Base-by-base conservation (phyloP, 2,888 invertebrate species). In the Polia nebulosa region DNA sequence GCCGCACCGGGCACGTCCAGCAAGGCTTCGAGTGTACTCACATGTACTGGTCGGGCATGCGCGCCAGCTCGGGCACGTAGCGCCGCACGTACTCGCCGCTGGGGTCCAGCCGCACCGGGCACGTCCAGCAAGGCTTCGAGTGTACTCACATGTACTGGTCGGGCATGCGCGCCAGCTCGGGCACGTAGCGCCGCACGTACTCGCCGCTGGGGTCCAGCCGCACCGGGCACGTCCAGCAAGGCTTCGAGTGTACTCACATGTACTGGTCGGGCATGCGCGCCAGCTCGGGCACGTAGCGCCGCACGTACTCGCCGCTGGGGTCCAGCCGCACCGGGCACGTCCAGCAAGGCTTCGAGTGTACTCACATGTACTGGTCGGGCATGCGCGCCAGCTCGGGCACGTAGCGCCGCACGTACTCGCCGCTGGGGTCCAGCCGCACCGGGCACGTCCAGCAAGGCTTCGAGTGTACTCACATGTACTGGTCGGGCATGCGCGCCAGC, bases 151-250 rank as follows among this genome's bases (percentile, higher is more conserved):
- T 36, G 36, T 36, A 36, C 15, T 96, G 89, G 5, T 90, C 91
- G 6, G 97, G 97, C 86, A 97, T 95, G 56, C 95, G 93, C 47
- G 93, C 90, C 60, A 97, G 91, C 84, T 97, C 97, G 5, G 97
- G 97, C 77, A 97, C 94, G 90, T 97, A 97, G 56, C 97, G 96
- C 75, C 96, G 96, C 80, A 97, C 97, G 88, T 97, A 97, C 83
- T 96, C 96, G 32, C 97, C 97, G 84, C 96, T 93, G 20, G 97
- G 97, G 97, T 86, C 90, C 59, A 97, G 91, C 84, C 97, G 44
- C 41, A 39, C 39, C 97, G 5, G 97, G 97, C 77, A 97, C 94
- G 90, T 97, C 34, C 34, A 34, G 97, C 39, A 39, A 3, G 13
- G 15, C 15, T 17, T 17, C 11, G 36, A 11, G 3, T 9, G 78